Conservation (phyloP, 1,140 invertebrate genomes). For the Phocides pigmalion region DNA sequence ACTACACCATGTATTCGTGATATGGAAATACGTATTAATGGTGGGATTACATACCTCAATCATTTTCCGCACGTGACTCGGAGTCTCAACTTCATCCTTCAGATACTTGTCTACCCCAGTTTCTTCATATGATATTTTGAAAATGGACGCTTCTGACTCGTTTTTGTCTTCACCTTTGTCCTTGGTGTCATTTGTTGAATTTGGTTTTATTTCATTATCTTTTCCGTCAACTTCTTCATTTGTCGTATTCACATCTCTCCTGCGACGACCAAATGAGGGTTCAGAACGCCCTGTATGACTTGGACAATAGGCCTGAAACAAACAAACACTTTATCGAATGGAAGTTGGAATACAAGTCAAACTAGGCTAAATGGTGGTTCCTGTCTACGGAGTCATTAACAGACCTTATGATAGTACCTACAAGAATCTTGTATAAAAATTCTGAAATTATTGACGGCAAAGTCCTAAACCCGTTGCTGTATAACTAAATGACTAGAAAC, state of each 20-base stretch:
- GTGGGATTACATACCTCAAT: conserved; percentile 86
- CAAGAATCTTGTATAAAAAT: too few species aligned
- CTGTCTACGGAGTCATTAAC: too few species aligned
- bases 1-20: too few species aligned
- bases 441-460: too few species aligned
- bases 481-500: too few species aligned
- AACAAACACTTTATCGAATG: background rate
- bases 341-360: too few species aligned
- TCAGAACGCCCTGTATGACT: conserved; percentile 89
- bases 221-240: conserved; percentile 58
- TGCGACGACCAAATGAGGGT: conserved; percentile 90
- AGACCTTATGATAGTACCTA: too few species aligned
- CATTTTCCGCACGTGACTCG: conserved; percentile 93
- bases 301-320: conserved; percentile 89
- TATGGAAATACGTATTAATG: background rate
- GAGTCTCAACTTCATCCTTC: conserved; percentile 84
- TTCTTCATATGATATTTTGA: conserved; percentile 73
- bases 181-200: conserved; percentile 60
- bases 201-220: conserved; percentile 49
- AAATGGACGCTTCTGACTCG: conserved; percentile 47
- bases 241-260: conserved; percentile 84
- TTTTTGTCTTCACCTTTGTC: conserved; percentile 52
- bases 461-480: too few species aligned
- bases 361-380: too few species aligned
- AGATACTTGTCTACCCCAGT: conserved; percentile 75